Percentiles rank a stretch among this genome's conserved stretches.
phyloP scores from a whole-genome alignment of 2,797 vertebrate species.

The Arnoldichthys spilopterus region DNA sequence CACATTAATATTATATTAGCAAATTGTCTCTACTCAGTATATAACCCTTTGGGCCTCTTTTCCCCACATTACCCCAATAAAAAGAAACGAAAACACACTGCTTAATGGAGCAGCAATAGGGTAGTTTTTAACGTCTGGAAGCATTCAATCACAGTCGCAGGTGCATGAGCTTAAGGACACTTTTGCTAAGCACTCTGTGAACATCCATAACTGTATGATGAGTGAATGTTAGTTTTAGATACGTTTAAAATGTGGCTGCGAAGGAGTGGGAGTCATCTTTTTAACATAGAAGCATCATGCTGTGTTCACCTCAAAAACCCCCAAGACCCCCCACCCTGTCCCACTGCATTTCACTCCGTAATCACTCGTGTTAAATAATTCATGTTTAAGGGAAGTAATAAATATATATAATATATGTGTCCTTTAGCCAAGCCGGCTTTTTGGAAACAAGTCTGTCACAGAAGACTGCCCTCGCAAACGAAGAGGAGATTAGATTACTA shows the following conservation, averaged over 20 bases:
- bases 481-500: slow-evolving; percentile 82
- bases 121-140: background rate
- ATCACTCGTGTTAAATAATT: slow-evolving; percentile 82
- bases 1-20: no score
- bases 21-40: no score
- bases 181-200: no score
- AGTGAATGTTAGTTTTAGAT: slow-evolving; percentile 23
- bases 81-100: slow-evolving; percentile 38
- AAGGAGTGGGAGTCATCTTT: slow-evolving; percentile 10
- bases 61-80: slow-evolving; percentile 33
- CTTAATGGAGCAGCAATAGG: slow-evolving; percentile 15
- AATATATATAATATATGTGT: slow-evolving; percentile 69
- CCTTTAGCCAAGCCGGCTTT: slow-evolving; percentile 71
- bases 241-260: background rate
- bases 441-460: slow-evolving; percentile 77
- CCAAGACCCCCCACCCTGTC: background rate
- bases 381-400: slow-evolving; percentile 77
- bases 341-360: slow-evolving; percentile 49
- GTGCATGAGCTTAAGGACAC: background rate
- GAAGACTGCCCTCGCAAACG: slow-evolving; percentile 81
- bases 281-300: slow-evolving; percentile 11
- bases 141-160: background rate
- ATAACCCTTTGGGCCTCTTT: slow-evolving; percentile 34
- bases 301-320: slow-evolving; percentile 24
- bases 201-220: background rate